phyloP scores from a whole-genome alignment of 2,113 vertebrate species.

The Caranx melampygus region DNA sequence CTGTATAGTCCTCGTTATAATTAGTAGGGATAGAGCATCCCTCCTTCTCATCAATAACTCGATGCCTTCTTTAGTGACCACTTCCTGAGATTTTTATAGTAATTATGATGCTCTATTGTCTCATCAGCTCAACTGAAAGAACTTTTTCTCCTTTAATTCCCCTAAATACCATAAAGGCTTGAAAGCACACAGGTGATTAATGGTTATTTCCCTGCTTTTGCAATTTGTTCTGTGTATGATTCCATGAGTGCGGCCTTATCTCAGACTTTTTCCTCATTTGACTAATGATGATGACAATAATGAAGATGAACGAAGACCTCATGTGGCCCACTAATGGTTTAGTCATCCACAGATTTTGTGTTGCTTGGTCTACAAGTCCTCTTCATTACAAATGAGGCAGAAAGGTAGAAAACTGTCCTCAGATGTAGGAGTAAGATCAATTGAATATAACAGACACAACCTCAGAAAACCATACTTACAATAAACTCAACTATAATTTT shows the following conservation, averaged over 20 bases:
- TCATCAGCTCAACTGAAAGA: conserved; percentile 12
- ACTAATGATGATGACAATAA: background rate
- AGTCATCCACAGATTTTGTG: background rate
- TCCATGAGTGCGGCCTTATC: background rate
- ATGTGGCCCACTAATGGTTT: background rate
- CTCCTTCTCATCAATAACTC: conserved; percentile 16
- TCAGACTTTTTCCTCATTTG: background rate
- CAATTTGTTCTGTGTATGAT: background rate
- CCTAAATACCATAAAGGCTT: conserved; percentile 30
- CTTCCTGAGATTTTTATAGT: conserved; percentile 28
- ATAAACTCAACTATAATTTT: too few species aligned
- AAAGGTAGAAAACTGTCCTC: too few species aligned
- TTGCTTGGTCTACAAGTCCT: background rate
- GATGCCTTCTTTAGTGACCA: background rate
- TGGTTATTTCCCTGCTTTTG: conserved; percentile 34
- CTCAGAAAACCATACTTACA: too few species aligned
- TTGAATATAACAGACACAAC: too few species aligned
- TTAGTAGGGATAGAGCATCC: conserved; percentile 1
- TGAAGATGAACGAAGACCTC: background rate
- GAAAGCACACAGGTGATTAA: conserved; percentile 22
- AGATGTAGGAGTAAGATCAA: too few species aligned
- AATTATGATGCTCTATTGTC: conserved; percentile 33
- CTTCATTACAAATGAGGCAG: too few species aligned
- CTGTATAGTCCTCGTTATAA: conserved; percentile 6
- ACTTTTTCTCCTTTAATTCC: conserved; percentile 29